Base-by-base conservation (phyloP, 2,888 invertebrate species). In the Polyommatus icarus region DNA sequence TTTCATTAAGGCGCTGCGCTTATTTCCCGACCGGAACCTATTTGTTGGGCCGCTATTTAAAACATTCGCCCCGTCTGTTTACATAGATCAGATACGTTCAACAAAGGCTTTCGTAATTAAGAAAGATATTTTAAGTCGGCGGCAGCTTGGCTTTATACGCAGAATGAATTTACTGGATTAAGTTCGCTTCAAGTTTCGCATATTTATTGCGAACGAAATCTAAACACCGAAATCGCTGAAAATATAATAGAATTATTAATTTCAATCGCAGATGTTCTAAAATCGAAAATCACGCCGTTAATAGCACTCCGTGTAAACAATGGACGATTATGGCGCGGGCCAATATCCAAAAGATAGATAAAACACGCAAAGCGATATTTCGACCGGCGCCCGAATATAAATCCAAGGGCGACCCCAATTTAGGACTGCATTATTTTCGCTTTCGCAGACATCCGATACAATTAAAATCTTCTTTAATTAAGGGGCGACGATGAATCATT, bases 381-480 rank as follows among this genome's bases (percentile, higher is more conserved):
- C 85, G 85, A 86, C 84, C 82, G 83, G 84, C 86, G 85, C 86
- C 85, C 89, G 87, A 89, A 89, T 88, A 93, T 93, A 93, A 91
- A 93, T 93, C 88, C 84, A 87, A 87, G 85, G 86, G 91, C 89
- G 87, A 89, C 92, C 93, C 93, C 92, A 93, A 93, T 93, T 93
- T 93, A 91, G 92, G 91, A 93, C 89, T 93, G 92, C 93, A 94
- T 94, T 94, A 94, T 94, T 93, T 94, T 94, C 92, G 91, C 91
- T 93, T 94, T 91, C 92, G 90, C 92, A 92, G 93, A 92, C 94
- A 93, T 93, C 93, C 93, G 92, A 94, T 94, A 94, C 94, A 94
- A 94, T 94, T 94, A 94, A 94, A 94, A 94, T 94, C 94, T 94
- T 94, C 94, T 94, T 94, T 94, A 94, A 94, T 94, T 94, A 94